Conservation (phyloP, 2,888 invertebrate genomes). For the Aromia moschata region DNA sequence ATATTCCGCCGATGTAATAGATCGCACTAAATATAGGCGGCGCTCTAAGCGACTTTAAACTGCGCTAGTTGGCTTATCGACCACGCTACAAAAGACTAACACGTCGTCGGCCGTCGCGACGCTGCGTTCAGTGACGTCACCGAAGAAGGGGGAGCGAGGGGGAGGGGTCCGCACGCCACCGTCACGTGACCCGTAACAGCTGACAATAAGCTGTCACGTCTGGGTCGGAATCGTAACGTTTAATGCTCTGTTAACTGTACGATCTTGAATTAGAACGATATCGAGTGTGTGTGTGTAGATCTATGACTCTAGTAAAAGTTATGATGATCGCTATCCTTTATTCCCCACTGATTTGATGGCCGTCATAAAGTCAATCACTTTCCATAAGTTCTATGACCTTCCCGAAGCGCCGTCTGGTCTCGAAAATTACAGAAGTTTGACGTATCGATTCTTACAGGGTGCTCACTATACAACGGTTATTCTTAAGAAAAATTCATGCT, state of each 20-base stretch:
- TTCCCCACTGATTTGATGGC: not conserved
- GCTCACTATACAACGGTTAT: too few relatives aligned
- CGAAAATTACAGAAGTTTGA: too few relatives aligned
- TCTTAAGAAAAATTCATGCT: too few relatives aligned
- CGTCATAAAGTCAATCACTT: not conserved
- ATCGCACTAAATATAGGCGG: slow-evolving; percentile 3
- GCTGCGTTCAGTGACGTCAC: slow-evolving; percentile 45
- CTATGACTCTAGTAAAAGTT: not conserved
- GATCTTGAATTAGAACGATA: slow-evolving; percentile 10
- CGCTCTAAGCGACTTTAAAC: slow-evolving; percentile 10
- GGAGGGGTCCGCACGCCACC: slow-evolving; percentile 41
- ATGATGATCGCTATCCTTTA: not conserved
- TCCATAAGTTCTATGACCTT: not conserved
- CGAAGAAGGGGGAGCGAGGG: too few relatives aligned
- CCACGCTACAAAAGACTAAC: slow-evolving; percentile 37
- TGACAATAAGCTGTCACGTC: slow-evolving; percentile 38
- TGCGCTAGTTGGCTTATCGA: slow-evolving; percentile 35
- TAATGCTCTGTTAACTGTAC: slow-evolving; percentile 11
- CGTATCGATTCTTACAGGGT: too few relatives aligned
- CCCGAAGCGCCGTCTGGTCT: too few relatives aligned
- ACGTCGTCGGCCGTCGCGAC: slow-evolving; percentile 43
- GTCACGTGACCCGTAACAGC: slow-evolving; percentile 44
- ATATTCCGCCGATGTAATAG: slow-evolving; percentile 1
- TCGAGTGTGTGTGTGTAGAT: not conserved
- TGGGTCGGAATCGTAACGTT: slow-evolving; percentile 22